Conservation (phyloP, 2,797 vertebrate species). For the Muscicapa comitata region DNA sequence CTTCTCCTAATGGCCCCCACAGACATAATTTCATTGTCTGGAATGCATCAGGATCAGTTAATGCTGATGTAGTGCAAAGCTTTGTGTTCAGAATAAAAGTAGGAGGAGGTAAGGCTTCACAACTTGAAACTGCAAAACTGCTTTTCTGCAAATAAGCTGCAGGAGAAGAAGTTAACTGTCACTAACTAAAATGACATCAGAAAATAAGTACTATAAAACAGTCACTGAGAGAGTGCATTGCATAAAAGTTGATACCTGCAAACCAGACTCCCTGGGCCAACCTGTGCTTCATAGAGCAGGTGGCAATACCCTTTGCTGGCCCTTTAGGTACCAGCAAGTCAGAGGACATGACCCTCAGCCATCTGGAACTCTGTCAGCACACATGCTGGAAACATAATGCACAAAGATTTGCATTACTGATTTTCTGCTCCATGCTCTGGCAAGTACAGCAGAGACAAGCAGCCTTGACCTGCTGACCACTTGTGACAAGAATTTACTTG, state of each 20-base stretch:
- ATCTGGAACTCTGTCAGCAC: constrained; percentile 46
- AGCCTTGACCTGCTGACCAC: constrained; percentile 7
- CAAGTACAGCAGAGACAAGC: neutral
- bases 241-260: neutral
- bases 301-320: neutral
- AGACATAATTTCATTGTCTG: constrained; percentile 53
- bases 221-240: neutral
- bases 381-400: neutral
- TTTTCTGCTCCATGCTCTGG: neutral
- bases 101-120: neutral
- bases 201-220: neutral
- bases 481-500: constrained; percentile 14
- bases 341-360: neutral
- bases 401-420: constrained; percentile 32
- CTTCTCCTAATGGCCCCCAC: constrained; percentile 42
- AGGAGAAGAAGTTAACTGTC: neutral
- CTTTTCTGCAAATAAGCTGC: neutral
- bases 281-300: constrained; percentile 25
- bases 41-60: constrained; percentile 44
- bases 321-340: neutral
- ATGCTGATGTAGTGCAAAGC: constrained; percentile 41
- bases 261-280: neutral
- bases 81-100: constrained; percentile 40
- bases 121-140: neutral
- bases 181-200: neutral